Base-by-base conservation (phyloP, 2,888 invertebrate species). In the Aspidiotus rigidus region DNA sequence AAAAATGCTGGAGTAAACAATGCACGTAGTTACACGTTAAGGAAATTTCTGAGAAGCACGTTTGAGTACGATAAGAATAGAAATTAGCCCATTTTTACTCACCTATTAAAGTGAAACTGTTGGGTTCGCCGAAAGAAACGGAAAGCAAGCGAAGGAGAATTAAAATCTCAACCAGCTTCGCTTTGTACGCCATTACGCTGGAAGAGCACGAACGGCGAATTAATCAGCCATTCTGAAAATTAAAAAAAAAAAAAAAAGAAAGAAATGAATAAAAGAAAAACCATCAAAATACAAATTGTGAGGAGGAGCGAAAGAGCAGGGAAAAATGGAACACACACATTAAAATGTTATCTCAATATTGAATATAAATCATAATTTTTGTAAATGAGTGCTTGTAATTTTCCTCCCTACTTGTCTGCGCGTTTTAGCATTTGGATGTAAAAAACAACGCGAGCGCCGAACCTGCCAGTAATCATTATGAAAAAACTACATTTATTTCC, bases 71-170 rank as follows among this genome's bases (percentile, higher is more conserved):
- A 28, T 28, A 28, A 28, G 28, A 28, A 28, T 28, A 28, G 28
- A 28, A 28, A 28, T 28, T 28, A 28, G 28, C 28, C 28, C 28
- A 28, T 28, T 28, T 28, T 28, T 28, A 28, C 28, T 49, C n/a
- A 49, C 49, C 49, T 11, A 49, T 49, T 49, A 49, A n/a, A 49
- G 49, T 49, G 49, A n/a, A 49, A 49, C n/a, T n/a, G 49, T 49
- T 49, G 10, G 49, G 49, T 49, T 49, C 11, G n/a, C 49, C 49
- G 49, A n/a, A 11, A n/a, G 49, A 49, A n/a, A 49, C 49, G 49
- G 49, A 49, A n/a, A 49, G 49, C 49, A 49, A n/a, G 49, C 49
- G n/a, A n/a, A 49, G 49, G 49, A n/a, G 49, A 49, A 49, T 49
- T n/a, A 49, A n/a, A n/a, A 49, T 49, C 49, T 49, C 49, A 49